A percentile compares a stretch with the other conserved stretches of the same genome.
These are phyloP conservation scores for Heliconius nattereri DNA, from an alignment of 1,140 invertebrate genomes.

Conservation along the genomic window DNA sequence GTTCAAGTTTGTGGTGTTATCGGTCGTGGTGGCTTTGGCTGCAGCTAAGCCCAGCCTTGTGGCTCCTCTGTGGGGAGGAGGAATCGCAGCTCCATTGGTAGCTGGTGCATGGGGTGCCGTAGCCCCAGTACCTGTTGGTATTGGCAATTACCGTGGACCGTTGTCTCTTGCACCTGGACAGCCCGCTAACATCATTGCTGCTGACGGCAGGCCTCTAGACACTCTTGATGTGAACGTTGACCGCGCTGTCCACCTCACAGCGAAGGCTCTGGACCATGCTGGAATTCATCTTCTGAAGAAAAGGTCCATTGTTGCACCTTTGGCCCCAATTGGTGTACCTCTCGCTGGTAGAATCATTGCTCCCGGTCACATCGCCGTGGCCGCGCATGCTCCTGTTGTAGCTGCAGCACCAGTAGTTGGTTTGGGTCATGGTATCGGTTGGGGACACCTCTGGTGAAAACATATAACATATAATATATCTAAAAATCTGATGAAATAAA, in stretches of 20 bases:
- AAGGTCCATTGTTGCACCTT: slow-evolving; percentile 22
- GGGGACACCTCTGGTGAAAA: slow-evolving; percentile 21
- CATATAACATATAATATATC: too few species aligned
- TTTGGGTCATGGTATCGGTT: slow-evolving; percentile 5
- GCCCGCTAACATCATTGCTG: slow-evolving; percentile 56
- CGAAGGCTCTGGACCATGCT: slow-evolving; percentile 43
- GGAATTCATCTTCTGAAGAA: slow-evolving; percentile 28
- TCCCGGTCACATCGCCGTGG: slow-evolving; percentile 22
- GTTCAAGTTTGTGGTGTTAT: slow-evolving; percentile 84
- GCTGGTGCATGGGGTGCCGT: slow-evolving; percentile 41
- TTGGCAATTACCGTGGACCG: slow-evolving; percentile 63
- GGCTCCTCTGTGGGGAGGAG: slow-evolving; percentile 37
- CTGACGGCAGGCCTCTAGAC: slow-evolving; percentile 61
- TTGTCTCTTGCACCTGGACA: slow-evolving; percentile 59
- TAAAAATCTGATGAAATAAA: slow-evolving; percentile 16
- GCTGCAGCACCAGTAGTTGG: slow-evolving; percentile 9
- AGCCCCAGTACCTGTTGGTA: slow-evolving; percentile 33
- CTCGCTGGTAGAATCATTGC: slow-evolving; percentile 16
- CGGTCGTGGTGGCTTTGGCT: slow-evolving; percentile 74
- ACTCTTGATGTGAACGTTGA: slow-evolving; percentile 73
- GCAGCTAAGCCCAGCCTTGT: slow-evolving; percentile 56
- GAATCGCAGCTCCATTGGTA: slow-evolving; percentile 33
- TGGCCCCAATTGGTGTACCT: background rate
- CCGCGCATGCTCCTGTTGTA: slow-evolving; percentile 11
- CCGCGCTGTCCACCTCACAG: slow-evolving; percentile 60